Evolutionary conservation across 2,888 invertebrate genomes (phyloP).

Genomic region (Mylabris sibirica): DNA sequence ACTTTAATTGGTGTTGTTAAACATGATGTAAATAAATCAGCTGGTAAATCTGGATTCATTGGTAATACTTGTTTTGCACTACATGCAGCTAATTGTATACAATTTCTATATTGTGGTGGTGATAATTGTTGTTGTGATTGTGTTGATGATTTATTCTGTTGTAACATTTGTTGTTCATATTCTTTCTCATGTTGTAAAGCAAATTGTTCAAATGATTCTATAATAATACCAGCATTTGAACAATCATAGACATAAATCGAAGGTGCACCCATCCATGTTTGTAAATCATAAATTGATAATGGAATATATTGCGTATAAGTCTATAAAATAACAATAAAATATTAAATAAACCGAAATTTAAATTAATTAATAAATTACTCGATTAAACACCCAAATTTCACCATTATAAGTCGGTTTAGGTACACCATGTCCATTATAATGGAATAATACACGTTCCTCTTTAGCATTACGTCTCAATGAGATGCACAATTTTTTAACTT

Average conservation of each 20-base stretch:
- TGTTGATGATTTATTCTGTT: constrained; percentile 22
- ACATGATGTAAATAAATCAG: constrained; percentile 97
- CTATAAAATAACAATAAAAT: constrained; percentile 61
- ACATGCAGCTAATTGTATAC: constrained; percentile 97
- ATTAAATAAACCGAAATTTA: background rate
- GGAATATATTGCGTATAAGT: constrained; percentile 99
- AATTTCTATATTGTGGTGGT: constrained; percentile 79
- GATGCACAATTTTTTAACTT: constrained; percentile 95
- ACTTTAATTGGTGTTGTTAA: constrained; percentile 98
- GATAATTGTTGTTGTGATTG: constrained; percentile 38
- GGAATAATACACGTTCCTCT: constrained; percentile 97
- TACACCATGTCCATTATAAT: constrained; percentile 99
- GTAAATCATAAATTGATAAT: constrained; percentile 95
- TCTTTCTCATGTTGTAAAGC: constrained; percentile 91
- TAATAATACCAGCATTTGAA: constrained; percentile 96
- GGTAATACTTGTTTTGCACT: constrained; percentile 92
- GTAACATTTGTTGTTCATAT: constrained; percentile 62
- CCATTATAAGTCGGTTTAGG: constrained; percentile 98
- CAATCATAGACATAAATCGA: constrained; percentile 99
- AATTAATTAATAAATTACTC: constrained; percentile 65
- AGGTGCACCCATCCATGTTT: constrained; percentile 99
- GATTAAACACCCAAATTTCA: constrained; percentile 99
- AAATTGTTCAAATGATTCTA: constrained; percentile 88
- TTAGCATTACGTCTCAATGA: constrained; percentile 95
- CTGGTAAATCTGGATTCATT: constrained; percentile 97